A percentile compares a stretch with the other conserved stretches of the same genome.
Evolutionary conservation across 2,888 invertebrate species (phyloP).

Genomic region (Tachystola acroxantha): DNA sequence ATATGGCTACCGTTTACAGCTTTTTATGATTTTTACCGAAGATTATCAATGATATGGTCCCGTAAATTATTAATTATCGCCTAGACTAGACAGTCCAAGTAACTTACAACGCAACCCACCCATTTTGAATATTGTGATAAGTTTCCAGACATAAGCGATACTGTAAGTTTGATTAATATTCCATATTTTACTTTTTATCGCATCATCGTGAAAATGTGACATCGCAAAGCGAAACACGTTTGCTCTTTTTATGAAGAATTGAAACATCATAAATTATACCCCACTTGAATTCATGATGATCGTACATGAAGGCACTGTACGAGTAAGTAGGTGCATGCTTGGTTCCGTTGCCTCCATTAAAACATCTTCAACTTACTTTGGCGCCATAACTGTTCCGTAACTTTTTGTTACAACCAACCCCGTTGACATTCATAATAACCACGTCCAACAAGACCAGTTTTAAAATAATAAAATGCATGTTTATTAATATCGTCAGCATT

Average conservation of each 20-base stretch:
- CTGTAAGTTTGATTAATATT: too few species aligned
- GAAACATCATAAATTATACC: slow-evolving; percentile 51
- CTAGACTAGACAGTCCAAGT: too few species aligned
- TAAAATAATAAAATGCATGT: slow-evolving; percentile 12
- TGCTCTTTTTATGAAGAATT: slow-evolving; percentile 39
- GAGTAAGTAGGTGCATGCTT: too few species aligned
- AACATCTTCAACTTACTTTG: slow-evolving; percentile 32
- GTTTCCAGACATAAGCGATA: too few species aligned
- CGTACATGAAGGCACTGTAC: slow-evolving; percentile 18
- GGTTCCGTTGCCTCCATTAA: slow-evolving; percentile 24
- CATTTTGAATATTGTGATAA: too few species aligned
- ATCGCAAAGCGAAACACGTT: slow-evolving; percentile 26
- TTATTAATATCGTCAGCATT: slow-evolving; percentile 8
- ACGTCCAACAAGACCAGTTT: slow-evolving; percentile 19
- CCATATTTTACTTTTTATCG: neutral
- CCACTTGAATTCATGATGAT: slow-evolving; percentile 37
- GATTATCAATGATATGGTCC: too few species aligned
- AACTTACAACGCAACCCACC: too few species aligned
- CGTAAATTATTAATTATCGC: too few species aligned
- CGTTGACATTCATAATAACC: slow-evolving; percentile 9
- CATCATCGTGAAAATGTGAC: slow-evolving; percentile 2
- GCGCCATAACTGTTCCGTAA: slow-evolving; percentile 25
- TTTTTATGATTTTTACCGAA: too few species aligned
- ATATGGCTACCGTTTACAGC: too few species aligned
- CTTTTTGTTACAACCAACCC: slow-evolving; percentile 16